Percentiles rank a stretch among this genome's conserved stretches.
These are phyloP conservation scores for Cranoglanis bouderius DNA, from an alignment of 2,113 vertebrate genomes.

Conservation along the genomic window DNA sequence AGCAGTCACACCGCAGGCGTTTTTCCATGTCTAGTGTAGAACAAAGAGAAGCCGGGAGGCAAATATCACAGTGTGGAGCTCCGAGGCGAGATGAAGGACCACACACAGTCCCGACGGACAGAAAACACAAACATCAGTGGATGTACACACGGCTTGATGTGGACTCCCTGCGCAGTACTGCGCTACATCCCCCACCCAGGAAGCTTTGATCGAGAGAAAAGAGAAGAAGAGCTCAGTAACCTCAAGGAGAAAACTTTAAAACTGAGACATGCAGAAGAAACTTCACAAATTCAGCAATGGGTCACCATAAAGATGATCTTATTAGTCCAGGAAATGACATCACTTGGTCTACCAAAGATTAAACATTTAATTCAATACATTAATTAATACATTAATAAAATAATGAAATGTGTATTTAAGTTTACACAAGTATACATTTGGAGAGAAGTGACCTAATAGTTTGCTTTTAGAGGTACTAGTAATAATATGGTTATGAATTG, in stretches of 20 bases:
- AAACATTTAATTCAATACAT: not conserved
- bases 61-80: conserved; percentile 3
- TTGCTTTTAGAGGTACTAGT: not conserved
- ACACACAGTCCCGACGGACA: conserved; percentile 1
- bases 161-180: not conserved
- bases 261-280: not conserved
- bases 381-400: not conserved
- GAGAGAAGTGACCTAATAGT: too few species aligned
- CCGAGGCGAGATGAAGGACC: conserved; percentile 10
- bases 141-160: conserved; percentile 13
- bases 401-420: not conserved
- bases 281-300: not conserved
- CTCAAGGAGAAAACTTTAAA: conserved; percentile 15
- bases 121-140: conserved; percentile 35
- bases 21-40: conserved; percentile 11
- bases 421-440: not conserved
- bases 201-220: conserved; percentile 27
- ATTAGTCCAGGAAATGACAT: not conserved
- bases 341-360: not conserved
- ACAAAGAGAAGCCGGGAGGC: conserved; percentile 33
- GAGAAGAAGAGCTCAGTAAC: conserved; percentile 1
- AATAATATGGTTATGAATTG: not conserved
- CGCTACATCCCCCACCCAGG: not conserved
- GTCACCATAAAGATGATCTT: not conserved
- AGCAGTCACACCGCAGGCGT: conserved; percentile 8